Evolutionary conservation across 92 coral and sea anemone species (phyloP).

Genomic region (Epizoanthus stellaris): DNA sequence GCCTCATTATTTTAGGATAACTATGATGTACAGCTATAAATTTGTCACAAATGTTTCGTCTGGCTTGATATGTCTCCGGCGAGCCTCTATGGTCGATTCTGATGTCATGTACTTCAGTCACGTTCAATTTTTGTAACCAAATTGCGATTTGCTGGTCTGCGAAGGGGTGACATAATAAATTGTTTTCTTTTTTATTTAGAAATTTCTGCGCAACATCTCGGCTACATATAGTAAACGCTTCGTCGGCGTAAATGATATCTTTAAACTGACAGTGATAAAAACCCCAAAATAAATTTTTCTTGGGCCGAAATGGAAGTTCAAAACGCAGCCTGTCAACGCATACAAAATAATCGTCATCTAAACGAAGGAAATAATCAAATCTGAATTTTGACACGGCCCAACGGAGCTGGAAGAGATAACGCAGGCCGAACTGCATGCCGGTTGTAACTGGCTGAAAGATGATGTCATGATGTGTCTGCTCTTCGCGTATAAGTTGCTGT

Average conservation of each 20-base stretch:
- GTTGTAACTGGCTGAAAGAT: conserved; percentile 63
- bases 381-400: conserved; percentile 58
- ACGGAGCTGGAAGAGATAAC: conserved; percentile 60
- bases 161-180: conserved; percentile 72
- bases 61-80: too few species aligned
- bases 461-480: conserved; percentile 50
- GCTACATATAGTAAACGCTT: conserved; percentile 68
- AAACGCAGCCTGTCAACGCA: conserved; percentile 56
- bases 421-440: conserved; percentile 69
- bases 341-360: conserved; percentile 71
- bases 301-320: conserved; percentile 66
- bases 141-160: conserved; percentile 77
- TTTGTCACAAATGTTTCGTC: too few species aligned
- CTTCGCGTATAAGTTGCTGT: conserved; percentile 44
- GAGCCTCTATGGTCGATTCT: too few species aligned
- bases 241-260: conserved; percentile 58
- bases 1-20: too few species aligned
- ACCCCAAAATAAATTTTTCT: conserved; percentile 65
- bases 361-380: conserved; percentile 58
- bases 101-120: too few species aligned
- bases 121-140: conserved; percentile 44
- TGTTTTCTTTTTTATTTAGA: conserved; percentile 58
- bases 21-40: too few species aligned
- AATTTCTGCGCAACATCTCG: conserved; percentile 54
- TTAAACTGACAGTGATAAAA: conserved; percentile 50